Evolutionary conservation across 1,140 invertebrate species (phyloP).

Genomic region (Philotrypesis tridentata): DNA sequence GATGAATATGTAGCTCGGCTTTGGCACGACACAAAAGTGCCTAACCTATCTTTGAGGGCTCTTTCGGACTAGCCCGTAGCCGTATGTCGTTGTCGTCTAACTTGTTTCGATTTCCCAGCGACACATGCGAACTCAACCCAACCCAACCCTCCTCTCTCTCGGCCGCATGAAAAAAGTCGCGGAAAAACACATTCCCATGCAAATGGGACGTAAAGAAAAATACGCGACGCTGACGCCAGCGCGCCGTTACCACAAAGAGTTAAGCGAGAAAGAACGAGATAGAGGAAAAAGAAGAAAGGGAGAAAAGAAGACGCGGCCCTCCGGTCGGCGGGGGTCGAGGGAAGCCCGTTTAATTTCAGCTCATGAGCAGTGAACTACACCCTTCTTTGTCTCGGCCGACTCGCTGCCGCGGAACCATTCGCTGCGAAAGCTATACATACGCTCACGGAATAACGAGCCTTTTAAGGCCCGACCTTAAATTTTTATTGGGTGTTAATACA

Average conservation of each 20-base stretch:
- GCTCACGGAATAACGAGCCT: not conserved
- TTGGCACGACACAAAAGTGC: not conserved
- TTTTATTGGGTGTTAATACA: not conserved
- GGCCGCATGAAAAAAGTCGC: not conserved
- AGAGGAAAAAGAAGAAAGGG: not conserved
- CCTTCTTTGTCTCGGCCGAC: not conserved
- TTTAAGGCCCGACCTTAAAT: not conserved
- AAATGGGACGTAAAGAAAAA: constrained; percentile 21
- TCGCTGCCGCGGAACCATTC: not conserved
- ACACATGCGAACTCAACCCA: not conserved
- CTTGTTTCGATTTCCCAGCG: not conserved
- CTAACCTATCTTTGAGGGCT: not conserved
- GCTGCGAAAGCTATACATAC: not conserved
- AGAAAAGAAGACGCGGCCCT: not conserved
- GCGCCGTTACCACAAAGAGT: not conserved
- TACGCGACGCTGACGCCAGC: not conserved
- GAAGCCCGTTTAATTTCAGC: constrained; percentile 22
- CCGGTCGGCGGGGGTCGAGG: not conserved
- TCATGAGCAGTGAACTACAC: not conserved
- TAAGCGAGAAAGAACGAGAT: not conserved
- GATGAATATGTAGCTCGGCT: not conserved
- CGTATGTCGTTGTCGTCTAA: not conserved
- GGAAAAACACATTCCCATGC: constrained; percentile 5
- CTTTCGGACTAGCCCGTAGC: not conserved
- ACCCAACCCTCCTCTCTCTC: no score